Percentiles rank a stretch among this genome's conserved stretches.
Conservation (phyloP, 2,888 invertebrate species). For the Endotricha flammealis region DNA sequence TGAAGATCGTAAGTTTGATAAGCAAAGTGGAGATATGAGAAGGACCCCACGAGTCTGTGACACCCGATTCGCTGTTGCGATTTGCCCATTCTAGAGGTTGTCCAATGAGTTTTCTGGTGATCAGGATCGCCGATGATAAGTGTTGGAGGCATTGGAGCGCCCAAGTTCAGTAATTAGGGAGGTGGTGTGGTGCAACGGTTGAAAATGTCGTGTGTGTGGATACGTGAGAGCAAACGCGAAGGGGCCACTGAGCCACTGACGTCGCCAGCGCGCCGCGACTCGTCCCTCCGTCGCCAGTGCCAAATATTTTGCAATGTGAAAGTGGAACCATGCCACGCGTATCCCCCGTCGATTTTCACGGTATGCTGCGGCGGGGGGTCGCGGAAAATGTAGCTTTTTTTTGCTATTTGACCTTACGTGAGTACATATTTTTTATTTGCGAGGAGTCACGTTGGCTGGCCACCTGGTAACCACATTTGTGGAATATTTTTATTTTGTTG, state of each 20-base stretch:
- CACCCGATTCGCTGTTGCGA: conserved; percentile 70
- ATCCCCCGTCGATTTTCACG: conserved; percentile 59
- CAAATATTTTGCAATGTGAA: conserved; percentile 79
- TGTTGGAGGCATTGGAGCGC: conserved; percentile 39
- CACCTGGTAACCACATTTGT: conserved; percentile 18
- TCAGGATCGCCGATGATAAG: conserved; percentile 35
- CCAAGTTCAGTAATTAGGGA: conserved; percentile 31
- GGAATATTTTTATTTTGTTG: conserved; percentile 26
- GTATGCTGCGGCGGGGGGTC: conserved; percentile 35
- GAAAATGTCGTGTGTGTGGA: conserved; percentile 55
- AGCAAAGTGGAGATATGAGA: conserved; percentile 62
- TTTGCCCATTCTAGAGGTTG: conserved; percentile 62
- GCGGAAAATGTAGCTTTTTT: conserved; percentile 49
- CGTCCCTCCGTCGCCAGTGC: conserved; percentile 69
- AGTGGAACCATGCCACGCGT: conserved; percentile 75
- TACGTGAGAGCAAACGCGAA: conserved; percentile 63
- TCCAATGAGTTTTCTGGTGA: conserved; percentile 40
- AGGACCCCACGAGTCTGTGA: conserved; percentile 74
- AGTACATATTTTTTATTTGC: conserved; percentile 41
- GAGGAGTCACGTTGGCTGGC: conserved; percentile 36
- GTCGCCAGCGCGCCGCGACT: conserved; percentile 64
- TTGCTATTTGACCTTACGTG: conserved; percentile 49
- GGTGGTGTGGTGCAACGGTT: conserved; percentile 43
- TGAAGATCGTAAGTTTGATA: conserved; percentile 60
- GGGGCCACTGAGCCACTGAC: conserved; percentile 75